Evolutionary conservation across 2,888 invertebrate species (phyloP).

Genomic region (Drosophila paramelanica): DNA sequence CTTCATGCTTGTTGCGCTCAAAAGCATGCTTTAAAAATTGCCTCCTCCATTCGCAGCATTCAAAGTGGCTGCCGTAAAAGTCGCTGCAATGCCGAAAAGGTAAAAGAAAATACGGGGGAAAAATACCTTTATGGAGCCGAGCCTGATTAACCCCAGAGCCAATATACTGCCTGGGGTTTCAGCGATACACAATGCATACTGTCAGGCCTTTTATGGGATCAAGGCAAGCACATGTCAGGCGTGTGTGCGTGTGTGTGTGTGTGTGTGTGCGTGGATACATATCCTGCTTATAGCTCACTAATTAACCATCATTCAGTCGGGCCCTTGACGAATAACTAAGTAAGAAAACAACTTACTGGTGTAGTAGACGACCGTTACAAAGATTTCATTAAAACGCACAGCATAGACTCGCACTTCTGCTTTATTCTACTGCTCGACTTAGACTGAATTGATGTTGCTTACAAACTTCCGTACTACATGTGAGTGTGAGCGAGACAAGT

Average conservation of each 20-base stretch:
- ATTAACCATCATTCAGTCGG: slow-evolving; percentile 6
- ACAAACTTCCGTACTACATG: too few species aligned
- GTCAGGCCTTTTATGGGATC: slow-evolving; percentile 7
- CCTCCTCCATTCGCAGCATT: slow-evolving; percentile 34
- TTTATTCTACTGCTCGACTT: too few species aligned
- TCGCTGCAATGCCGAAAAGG: slow-evolving; percentile 20
- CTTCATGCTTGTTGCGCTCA: slow-evolving; percentile 62
- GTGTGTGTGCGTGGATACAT: neutral
- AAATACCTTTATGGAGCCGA: neutral
- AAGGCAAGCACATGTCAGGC: slow-evolving; percentile 1
- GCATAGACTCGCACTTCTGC: too few species aligned
- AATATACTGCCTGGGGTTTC: slow-evolving; percentile 8
- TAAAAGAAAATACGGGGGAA: neutral
- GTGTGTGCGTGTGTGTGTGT: neutral
- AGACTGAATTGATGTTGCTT: too few species aligned
- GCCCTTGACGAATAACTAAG: neutral
- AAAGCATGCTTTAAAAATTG: slow-evolving; percentile 67
- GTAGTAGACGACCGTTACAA: too few species aligned
- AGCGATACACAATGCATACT: slow-evolving; percentile 9
- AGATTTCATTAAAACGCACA: too few species aligned
- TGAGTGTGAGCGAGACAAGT: too few species aligned
- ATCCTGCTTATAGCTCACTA: slow-evolving; percentile 6
- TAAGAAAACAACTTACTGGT: neutral
- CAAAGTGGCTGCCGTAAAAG: slow-evolving; percentile 36
- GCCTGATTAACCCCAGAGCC: slow-evolving; percentile 24